Evolutionary conservation across 2,797 vertebrate genomes (phyloP).

Genomic region (Momotus momota): DNA sequence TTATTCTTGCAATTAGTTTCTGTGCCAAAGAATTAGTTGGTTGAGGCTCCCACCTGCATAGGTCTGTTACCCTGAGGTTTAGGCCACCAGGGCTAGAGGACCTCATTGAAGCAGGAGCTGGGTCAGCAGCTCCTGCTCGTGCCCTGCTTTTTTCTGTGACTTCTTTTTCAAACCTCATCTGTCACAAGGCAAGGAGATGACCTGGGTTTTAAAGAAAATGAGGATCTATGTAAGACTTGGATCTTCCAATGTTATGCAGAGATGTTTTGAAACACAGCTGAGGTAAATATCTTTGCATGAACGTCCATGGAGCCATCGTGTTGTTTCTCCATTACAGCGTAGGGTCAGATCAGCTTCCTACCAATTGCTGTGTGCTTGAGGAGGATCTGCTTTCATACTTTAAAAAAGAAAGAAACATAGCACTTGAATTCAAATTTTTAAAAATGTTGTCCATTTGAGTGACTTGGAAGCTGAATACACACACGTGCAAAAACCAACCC

Average conservation of each 20-base stretch:
- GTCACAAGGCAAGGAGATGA: neutral
- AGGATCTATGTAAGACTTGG: neutral
- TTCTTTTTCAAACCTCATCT: neutral
- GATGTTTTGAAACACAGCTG: neutral
- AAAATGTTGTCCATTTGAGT: neutral
- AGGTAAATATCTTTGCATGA: slow-evolving; percentile 19
- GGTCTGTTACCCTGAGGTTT: accelerated
- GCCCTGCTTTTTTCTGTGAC: neutral
- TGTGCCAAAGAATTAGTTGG: neutral
- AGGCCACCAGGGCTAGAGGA: accelerated
- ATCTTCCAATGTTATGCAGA: neutral
- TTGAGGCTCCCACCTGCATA: accelerated
- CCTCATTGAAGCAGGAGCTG: neutral
- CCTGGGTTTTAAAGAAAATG: neutral
- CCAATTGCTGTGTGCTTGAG: neutral
- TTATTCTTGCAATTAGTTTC: neutral
- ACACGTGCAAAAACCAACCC: neutral
- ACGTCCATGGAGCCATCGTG: neutral
- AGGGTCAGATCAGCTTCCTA: neutral
- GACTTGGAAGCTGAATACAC: neutral
- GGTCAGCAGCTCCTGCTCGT: neutral
- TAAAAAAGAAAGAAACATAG: neutral
- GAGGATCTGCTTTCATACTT: neutral
- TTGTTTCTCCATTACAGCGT: neutral
- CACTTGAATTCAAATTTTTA: neutral